A percentile compares a stretch with the other conserved stretches of the same genome.
Conservation (phyloP, 2,888 invertebrate species). For the Calameuta idolon region DNA sequence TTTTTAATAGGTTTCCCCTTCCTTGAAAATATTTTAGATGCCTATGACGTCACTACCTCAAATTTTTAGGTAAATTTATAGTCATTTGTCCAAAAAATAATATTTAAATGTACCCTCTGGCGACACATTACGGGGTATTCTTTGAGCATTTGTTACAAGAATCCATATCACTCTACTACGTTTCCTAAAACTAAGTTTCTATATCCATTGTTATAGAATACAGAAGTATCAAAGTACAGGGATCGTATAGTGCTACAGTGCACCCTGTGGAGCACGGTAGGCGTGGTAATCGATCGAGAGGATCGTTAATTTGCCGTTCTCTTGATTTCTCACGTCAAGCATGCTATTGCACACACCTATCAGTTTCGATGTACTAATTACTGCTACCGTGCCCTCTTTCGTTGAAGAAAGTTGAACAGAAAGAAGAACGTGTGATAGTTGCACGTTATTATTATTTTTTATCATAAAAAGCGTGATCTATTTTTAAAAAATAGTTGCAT, state of each 20-base stretch:
- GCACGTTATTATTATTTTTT: not conserved
- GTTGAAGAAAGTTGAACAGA: not conserved
- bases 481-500: not conserved
- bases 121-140: too few relatives aligned
- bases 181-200: not conserved
- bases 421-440: not conserved
- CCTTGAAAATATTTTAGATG: too few relatives aligned
- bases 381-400: not conserved
- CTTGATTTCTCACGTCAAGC: slow-evolving; percentile 2
- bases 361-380: not conserved
- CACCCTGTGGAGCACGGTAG: not conserved
- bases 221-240: not conserved
- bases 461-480: not conserved
- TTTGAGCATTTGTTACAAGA: not conserved
- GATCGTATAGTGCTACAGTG: not conserved
- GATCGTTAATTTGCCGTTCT: slow-evolving; percentile 10
- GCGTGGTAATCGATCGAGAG: slow-evolving; percentile 2
- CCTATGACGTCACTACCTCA: too few relatives aligned
- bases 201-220: not conserved
- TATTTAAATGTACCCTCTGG: too few relatives aligned
- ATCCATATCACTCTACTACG: not conserved
- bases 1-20: too few relatives aligned
- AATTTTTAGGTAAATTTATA: too few relatives aligned
- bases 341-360: not conserved
- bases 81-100: too few relatives aligned